A percentile compares a stretch with the other conserved stretches of the same genome.
phyloP scores from a whole-genome alignment of 2,888 invertebrate species.

The Eugnorisma glareosa region DNA sequence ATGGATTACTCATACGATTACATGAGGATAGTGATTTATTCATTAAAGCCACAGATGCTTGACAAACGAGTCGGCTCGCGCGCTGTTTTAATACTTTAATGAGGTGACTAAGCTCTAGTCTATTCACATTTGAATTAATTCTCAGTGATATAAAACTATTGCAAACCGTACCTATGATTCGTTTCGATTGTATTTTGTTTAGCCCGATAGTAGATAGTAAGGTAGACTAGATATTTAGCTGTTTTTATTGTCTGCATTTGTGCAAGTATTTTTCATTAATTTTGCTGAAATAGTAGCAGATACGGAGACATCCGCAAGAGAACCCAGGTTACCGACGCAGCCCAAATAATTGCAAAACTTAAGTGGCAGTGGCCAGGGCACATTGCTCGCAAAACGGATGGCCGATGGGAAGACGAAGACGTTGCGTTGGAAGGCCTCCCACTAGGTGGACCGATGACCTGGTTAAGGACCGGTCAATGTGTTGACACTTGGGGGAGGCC shows the following conservation, averaged over 20 bases:
- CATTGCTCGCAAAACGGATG: no score
- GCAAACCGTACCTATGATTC: neutral
- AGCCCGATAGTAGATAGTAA: neutral
- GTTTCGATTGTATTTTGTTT: neutral
- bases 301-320: no score
- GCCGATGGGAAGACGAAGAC: no score
- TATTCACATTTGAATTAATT: conserved; percentile 33
- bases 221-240: neutral
- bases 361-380: no score
- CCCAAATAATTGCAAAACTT: no score
- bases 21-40: neutral
- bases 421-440: no score
- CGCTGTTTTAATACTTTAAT: conserved; percentile 69
- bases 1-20: no score
- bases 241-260: neutral
- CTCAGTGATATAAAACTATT: neutral
- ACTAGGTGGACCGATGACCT: no score
- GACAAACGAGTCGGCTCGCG: conserved; percentile 75
- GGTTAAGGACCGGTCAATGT: no score
- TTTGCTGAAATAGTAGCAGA: neutral
- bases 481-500: no score
- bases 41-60: conserved; percentile 80
- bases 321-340: no score
- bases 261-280: neutral
- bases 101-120: conserved; percentile 21